Evolutionary conservation across 1,140 invertebrate genomes (phyloP).

Genomic region (Drosophila lini): DNA sequence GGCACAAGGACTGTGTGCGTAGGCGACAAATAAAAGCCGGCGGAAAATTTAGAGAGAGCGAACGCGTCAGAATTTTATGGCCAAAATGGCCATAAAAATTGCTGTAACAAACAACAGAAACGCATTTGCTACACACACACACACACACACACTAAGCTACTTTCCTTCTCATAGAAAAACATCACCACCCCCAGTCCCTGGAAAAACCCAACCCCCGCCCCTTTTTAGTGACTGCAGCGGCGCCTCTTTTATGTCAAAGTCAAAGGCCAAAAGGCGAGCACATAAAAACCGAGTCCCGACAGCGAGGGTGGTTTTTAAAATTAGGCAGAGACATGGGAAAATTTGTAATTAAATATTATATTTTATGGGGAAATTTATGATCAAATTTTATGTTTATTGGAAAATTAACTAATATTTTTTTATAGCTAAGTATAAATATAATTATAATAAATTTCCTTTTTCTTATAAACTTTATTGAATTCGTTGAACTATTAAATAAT

Average conservation of each 20-base stretch:
- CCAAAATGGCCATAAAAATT: conserved; percentile 70
- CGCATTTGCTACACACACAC: conserved; percentile 58
- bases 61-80: conserved; percentile 63
- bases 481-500: not conserved
- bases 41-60: conserved; percentile 18
- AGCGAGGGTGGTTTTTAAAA: conserved; percentile 46
- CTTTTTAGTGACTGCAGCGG: conserved; percentile 54
- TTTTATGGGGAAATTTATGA: not conserved
- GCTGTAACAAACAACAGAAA: conserved; percentile 76
- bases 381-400: too few species aligned
- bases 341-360: not conserved
- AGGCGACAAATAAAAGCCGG: conserved; percentile 37
- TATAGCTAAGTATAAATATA: too few species aligned
- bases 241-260: conserved; percentile 75
- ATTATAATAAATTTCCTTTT: not conserved
- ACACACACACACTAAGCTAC: not conserved
- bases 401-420: too few species aligned
- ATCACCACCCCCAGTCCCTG: not conserved
- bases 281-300: conserved; percentile 55
- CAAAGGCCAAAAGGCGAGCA: conserved; percentile 75
- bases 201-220: conserved; percentile 1
- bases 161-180: conserved; percentile 4
- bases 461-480: not conserved
- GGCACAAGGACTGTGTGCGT: conserved; percentile 54
- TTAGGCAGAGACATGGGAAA: not conserved